phyloP scores from a whole-genome alignment of 2,888 invertebrate genomes.

The Euplexia lucipara region DNA sequence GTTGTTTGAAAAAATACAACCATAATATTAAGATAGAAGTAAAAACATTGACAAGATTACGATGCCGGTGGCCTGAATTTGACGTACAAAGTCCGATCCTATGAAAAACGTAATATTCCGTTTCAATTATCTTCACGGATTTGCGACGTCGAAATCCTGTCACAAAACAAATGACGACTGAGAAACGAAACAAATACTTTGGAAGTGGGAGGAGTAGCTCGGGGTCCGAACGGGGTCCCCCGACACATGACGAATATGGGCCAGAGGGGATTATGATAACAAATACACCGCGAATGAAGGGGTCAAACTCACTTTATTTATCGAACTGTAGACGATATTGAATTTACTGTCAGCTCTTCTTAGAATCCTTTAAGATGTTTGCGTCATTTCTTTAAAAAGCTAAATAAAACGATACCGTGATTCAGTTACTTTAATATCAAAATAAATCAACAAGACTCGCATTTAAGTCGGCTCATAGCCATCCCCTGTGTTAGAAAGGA shows the following conservation, averaged over 20 bases:
- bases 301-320: slow-evolving; percentile 58
- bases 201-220: slow-evolving; percentile 47
- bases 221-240: slow-evolving; percentile 40
- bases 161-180: slow-evolving; percentile 68
- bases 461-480: not conserved
- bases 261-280: slow-evolving; percentile 70
- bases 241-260: slow-evolving; percentile 70
- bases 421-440: not conserved
- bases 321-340: slow-evolving; percentile 56
- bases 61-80: slow-evolving; percentile 59
- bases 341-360: slow-evolving; percentile 47
- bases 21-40: slow-evolving; percentile 32
- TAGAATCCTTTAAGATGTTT: slow-evolving; percentile 6
- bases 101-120: slow-evolving; percentile 73
- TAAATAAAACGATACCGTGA: not conserved
- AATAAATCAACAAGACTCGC: not conserved
- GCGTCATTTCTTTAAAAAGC: not conserved
- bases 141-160: slow-evolving; percentile 70
- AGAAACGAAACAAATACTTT: slow-evolving; percentile 68
- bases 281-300: slow-evolving; percentile 65
- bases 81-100: slow-evolving; percentile 65
- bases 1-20: slow-evolving; percentile 17
- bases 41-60: slow-evolving; percentile 63
- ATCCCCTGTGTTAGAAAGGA: too few species aligned
- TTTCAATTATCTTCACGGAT: slow-evolving; percentile 80